Conservation (phyloP, 2,888 invertebrate species). For the Ellobium chinense region DNA sequence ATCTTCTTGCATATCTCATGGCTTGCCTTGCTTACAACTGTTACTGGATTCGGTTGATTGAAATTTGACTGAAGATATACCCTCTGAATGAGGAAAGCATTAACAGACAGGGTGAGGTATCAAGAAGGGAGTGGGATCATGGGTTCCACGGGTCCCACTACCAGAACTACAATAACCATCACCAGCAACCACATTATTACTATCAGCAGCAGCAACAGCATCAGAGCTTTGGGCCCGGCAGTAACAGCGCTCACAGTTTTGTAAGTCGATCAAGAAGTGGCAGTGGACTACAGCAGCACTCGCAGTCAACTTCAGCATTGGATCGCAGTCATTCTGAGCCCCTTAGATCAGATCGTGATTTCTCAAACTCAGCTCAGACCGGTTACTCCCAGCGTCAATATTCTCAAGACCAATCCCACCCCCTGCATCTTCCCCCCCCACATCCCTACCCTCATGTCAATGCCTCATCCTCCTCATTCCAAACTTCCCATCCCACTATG, state of each 20-base stretch:
- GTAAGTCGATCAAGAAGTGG: not conserved
- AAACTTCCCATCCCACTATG: not conserved
- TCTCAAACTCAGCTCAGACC: not conserved
- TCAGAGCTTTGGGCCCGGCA: not conserved
- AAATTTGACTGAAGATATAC: not conserved
- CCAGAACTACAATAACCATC: not conserved
- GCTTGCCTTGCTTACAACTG: too few species aligned
- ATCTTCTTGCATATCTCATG: too few species aligned
- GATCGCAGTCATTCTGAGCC: slow-evolving; percentile 2
- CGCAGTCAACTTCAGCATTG: not conserved
- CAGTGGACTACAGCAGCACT: not conserved
- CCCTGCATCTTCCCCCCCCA: slow-evolving; percentile 11
- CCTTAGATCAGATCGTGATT: not conserved
- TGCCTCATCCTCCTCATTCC: not conserved
- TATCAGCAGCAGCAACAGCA: not conserved
- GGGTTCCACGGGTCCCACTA: not conserved
- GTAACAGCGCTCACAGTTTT: not conserved
- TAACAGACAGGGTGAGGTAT: not conserved
- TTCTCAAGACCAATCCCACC: not conserved
- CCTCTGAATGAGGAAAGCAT: slow-evolving; percentile 24
- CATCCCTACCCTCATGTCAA: not conserved
- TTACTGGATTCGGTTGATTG: too few species aligned
- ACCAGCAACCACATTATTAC: not conserved
- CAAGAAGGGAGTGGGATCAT: slow-evolving; percentile 6
- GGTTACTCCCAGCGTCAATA: not conserved